These are phyloP conservation scores for Loriculus beryllinus DNA, from an alignment of 2,797 vertebrate species.

Conservation along the genomic window DNA sequence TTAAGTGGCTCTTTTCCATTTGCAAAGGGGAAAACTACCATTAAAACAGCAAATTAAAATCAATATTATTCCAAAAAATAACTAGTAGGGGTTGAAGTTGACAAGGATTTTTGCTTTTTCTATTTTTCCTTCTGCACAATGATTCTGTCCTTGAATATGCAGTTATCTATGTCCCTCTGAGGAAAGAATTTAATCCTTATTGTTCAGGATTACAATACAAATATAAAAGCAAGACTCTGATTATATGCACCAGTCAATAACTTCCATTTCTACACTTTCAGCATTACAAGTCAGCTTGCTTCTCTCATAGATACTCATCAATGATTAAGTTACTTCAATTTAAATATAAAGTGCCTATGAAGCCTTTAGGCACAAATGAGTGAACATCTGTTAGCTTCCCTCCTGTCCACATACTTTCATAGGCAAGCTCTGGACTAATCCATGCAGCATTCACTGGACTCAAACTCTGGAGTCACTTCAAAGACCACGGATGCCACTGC, in stretches of 20 bases:
- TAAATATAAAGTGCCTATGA: not conserved
- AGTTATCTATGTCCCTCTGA: not conserved
- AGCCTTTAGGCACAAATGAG: not conserved
- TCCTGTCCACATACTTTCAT: not conserved
- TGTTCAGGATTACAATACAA: constrained; percentile 17
- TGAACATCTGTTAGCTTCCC: not conserved
- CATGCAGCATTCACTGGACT: not conserved
- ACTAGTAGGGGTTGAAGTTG: not conserved
- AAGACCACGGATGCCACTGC: not conserved
- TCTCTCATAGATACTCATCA: constrained; percentile 1
- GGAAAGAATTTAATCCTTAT: not conserved
- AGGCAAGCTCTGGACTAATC: not conserved
- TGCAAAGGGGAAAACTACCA: not conserved
- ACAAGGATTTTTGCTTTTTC: not conserved
- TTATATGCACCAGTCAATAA: not conserved
- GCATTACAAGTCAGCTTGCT: not conserved
- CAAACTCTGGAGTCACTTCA: not conserved
- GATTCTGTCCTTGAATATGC: constrained; percentile 2
- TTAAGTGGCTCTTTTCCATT: not conserved
- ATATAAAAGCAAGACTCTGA: constrained; percentile 1
- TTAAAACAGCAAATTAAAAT: constrained; percentile 23
- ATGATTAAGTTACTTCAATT: constrained; percentile 11
- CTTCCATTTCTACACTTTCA: not conserved
- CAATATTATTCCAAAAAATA: not conserved
- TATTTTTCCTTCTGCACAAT: not conserved